Conservation (phyloP, 2,797 vertebrate genomes). For the Hippocampus kuda region DNA sequence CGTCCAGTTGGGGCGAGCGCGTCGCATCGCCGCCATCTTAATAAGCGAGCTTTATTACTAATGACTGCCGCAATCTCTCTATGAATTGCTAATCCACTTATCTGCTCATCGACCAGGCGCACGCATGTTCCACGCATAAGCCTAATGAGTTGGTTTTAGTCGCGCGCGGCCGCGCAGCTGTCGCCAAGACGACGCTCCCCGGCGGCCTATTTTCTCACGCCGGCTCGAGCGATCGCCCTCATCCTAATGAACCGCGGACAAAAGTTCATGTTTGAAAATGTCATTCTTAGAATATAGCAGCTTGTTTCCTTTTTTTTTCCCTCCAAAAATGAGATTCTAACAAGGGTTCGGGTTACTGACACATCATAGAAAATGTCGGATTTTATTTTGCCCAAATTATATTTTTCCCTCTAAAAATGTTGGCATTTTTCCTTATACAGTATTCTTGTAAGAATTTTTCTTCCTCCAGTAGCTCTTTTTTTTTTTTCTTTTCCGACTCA, state of each 20-base stretch:
- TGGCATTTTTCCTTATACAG: too few relatives aligned
- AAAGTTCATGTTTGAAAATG: neutral
- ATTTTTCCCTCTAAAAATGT: too few relatives aligned
- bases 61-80: neutral
- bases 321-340: too few relatives aligned
- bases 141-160: constrained; percentile 17
- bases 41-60: neutral
- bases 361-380: too few relatives aligned
- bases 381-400: too few relatives aligned
- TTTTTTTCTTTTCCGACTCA: neutral
- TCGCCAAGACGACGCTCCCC: constrained; percentile 36
- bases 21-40: constrained; percentile 1
- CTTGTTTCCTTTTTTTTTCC: too few relatives aligned
- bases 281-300: too few relatives aligned
- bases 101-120: neutral
- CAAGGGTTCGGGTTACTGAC: too few relatives aligned
- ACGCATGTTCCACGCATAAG: neutral
- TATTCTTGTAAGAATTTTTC: too few relatives aligned
- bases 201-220: constrained; percentile 37
- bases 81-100: neutral
- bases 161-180: constrained; percentile 12
- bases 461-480: too few relatives aligned
- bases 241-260: constrained; percentile 48
- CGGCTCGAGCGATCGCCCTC: constrained; percentile 13
- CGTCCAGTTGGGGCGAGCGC: neutral